A percentile compares a stretch with the other conserved stretches of the same genome.
Conservation (phyloP, 2,888 invertebrate species). For the Drosophila yooni region DNA sequence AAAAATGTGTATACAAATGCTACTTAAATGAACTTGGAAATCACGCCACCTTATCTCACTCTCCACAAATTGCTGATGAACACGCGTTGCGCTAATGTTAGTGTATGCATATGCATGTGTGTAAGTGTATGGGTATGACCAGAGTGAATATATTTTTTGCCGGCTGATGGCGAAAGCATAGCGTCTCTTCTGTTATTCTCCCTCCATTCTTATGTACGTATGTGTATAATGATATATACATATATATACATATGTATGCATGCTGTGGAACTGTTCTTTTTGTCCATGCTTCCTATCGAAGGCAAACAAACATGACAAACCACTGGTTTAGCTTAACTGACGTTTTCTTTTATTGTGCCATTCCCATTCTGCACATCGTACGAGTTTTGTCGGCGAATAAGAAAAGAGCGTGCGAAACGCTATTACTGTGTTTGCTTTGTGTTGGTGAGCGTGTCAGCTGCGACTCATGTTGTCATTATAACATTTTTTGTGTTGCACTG, state of each 20-base stretch:
- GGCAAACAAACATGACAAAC: slow-evolving; percentile 36
- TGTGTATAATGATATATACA: slow-evolving; percentile 6
- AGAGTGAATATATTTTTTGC: slow-evolving; percentile 33
- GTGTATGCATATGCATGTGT: slow-evolving; percentile 20
- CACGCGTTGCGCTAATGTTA: slow-evolving; percentile 58
- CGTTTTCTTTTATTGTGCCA: slow-evolving; percentile 63
- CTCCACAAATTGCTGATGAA: slow-evolving; percentile 59
- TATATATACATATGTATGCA: slow-evolving; percentile 1
- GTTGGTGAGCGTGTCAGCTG: slow-evolving; percentile 42
- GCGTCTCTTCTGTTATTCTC: slow-evolving; percentile 25
- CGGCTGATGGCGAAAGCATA: slow-evolving; percentile 38
- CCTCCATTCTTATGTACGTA: slow-evolving; percentile 3
- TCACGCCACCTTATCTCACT: slow-evolving; percentile 84
- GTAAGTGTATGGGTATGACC: slow-evolving; percentile 17
- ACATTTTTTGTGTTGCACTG: slow-evolving; percentile 60
- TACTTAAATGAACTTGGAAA: slow-evolving; percentile 83
- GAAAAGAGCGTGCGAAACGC: slow-evolving; percentile 59
- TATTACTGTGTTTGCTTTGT: slow-evolving; percentile 14
- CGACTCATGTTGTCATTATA: slow-evolving; percentile 27
- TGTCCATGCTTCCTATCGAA: slow-evolving; percentile 18
- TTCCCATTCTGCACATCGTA: slow-evolving; percentile 67
- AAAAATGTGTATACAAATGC: slow-evolving; percentile 49
- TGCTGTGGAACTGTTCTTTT: slow-evolving; percentile 16
- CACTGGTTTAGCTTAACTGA: slow-evolving; percentile 36
- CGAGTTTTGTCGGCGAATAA: slow-evolving; percentile 78